phyloP scores from a whole-genome alignment of 2,888 invertebrate species.

The Chirona hameri region DNA sequence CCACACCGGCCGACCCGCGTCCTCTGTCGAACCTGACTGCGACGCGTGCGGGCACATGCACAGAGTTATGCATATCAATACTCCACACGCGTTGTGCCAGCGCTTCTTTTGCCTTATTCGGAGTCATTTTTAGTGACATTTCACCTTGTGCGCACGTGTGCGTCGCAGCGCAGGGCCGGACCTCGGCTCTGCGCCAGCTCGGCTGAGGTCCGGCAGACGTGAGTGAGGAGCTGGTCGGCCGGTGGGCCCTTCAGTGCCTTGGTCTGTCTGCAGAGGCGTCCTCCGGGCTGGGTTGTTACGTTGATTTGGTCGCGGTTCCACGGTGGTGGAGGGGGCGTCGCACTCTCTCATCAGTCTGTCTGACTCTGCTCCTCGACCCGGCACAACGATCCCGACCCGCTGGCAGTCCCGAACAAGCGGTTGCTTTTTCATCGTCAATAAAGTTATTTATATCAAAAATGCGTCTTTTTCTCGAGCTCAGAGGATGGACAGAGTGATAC shows the following conservation, averaged over 20 bases:
- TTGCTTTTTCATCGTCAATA: slow-evolving; percentile 24
- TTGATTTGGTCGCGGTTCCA: not conserved
- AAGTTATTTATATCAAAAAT: slow-evolving; percentile 8
- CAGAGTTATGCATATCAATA: not conserved
- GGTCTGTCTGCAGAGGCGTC: not conserved
- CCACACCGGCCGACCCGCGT: not conserved
- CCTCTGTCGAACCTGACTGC: not conserved
- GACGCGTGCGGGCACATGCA: not conserved
- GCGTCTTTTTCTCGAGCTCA: not conserved
- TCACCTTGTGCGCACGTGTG: not conserved
- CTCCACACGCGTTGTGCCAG: not conserved
- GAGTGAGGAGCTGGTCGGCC: not conserved
- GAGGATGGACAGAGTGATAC: not conserved
- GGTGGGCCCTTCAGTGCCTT: not conserved
- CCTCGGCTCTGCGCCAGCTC: too few relatives aligned
- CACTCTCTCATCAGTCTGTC: not conserved
- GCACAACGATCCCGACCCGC: not conserved
- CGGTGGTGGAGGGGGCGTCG: not conserved
- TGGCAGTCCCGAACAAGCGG: not conserved
- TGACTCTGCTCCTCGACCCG: not conserved
- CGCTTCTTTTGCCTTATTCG: not conserved
- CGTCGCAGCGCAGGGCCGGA: not conserved
- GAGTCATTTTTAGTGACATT: not conserved
- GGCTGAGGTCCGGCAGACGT: too few relatives aligned
- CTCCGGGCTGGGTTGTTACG: not conserved